A percentile compares a stretch with the other conserved stretches of the same genome.
phyloP scores from a whole-genome alignment of 30 jellyfish, hydroid and myxozoan genomes.

The Catostylus mosaicus region DNA sequence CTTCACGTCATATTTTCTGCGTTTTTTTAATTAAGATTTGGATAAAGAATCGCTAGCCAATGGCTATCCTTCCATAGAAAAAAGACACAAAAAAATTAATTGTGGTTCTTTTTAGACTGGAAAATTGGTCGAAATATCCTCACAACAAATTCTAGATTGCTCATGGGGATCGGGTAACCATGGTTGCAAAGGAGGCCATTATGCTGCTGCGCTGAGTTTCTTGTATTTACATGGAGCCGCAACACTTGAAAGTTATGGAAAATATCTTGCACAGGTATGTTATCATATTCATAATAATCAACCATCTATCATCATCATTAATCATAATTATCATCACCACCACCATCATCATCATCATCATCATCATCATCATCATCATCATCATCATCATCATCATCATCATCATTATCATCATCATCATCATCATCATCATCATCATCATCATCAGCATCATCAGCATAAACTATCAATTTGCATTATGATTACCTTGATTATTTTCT shows the following conservation, averaged over 20 bases:
- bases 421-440: neutral
- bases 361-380: neutral
- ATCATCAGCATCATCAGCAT: neutral
- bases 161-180: slow-evolving; percentile 99
- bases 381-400: neutral
- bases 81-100: too few relatives aligned
- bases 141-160: slow-evolving; percentile 97
- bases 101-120: slow-evolving; percentile 86
- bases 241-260: slow-evolving; percentile 95
- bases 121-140: slow-evolving; percentile 78
- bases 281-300: neutral
- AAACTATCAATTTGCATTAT: neutral
- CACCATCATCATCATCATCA: neutral
- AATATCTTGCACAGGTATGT: slow-evolving; percentile 95
- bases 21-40: too few relatives aligned
- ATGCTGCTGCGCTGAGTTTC: slow-evolving; percentile 97
- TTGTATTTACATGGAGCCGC: slow-evolving; percentile 90
- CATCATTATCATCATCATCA: neutral
- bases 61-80: too few relatives aligned
- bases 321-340: neutral
- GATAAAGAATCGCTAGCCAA: too few relatives aligned
- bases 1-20: too few relatives aligned
- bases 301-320: neutral
- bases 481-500: neutral
- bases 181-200: slow-evolving; percentile 99